Evolutionary conservation across 1,140 invertebrate species (phyloP).

Genomic region (Lamellibrachia luymesi): DNA sequence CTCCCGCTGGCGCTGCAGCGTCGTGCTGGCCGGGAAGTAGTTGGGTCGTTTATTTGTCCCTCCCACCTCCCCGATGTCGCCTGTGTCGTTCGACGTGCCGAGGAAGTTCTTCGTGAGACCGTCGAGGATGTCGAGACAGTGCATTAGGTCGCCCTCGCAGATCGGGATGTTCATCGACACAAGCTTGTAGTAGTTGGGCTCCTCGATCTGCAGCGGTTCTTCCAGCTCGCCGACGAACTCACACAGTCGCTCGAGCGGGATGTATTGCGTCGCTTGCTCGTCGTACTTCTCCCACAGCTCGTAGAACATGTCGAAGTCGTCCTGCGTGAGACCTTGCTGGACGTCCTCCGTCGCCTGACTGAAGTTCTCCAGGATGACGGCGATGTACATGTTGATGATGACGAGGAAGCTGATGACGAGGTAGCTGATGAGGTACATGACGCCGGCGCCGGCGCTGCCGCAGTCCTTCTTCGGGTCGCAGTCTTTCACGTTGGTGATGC

Average conservation of each 20-base stretch:
- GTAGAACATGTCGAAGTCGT: constrained; percentile 99
- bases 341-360: constrained; percentile 97
- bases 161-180: constrained; percentile 98
- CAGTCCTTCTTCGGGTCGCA: constrained; percentile 90
- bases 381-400: constrained; percentile 99
- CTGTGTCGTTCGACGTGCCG: constrained; percentile 73
- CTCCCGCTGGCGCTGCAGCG: constrained; percentile 89
- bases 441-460: constrained; percentile 87
- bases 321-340: constrained; percentile 94
- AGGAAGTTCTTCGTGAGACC: constrained; percentile 90
- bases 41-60: constrained; percentile 20
- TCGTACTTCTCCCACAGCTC: constrained; percentile 99
- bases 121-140: constrained; percentile 96
- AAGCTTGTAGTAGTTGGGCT: constrained; percentile 98
- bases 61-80: constrained; percentile 62
- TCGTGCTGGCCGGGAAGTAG: constrained; percentile 90
- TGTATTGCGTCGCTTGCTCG: constrained; percentile 95
- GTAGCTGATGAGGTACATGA: constrained; percentile 91
- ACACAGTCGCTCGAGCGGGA: constrained; percentile 86
- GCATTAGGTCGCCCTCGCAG: constrained; percentile 93
- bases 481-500: constrained; percentile 87
- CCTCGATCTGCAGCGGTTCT: constrained; percentile 74
- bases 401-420: constrained; percentile 97
- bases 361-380: constrained; percentile 98
- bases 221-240: constrained; percentile 94